A percentile compares a stretch with the other conserved stretches of the same genome.
Evolutionary conservation across 1,140 invertebrate species (phyloP).

Genomic region (Drusus annulatus): DNA sequence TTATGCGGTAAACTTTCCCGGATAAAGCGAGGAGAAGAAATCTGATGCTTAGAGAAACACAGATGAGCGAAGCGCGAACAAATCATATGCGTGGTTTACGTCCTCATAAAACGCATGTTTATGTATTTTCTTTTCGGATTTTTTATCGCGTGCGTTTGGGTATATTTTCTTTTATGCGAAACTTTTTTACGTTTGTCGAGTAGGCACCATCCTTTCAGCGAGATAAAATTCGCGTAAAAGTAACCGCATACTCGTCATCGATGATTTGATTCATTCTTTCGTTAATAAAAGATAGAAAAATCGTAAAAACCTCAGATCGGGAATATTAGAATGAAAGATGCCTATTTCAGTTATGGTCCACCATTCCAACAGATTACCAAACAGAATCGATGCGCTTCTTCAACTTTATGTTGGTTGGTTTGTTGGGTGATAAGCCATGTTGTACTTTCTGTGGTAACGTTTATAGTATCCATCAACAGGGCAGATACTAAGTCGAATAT

Average conservation of each 20-base stretch:
- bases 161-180: conserved; percentile 32
- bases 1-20: neutral
- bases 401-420: too few relatives aligned
- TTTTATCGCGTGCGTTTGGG: conserved; percentile 25
- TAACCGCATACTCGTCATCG: conserved; percentile 17
- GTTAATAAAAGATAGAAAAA: neutral
- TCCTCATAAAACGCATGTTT: conserved; percentile 38
- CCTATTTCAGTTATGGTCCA: too few relatives aligned
- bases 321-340: too few relatives aligned
- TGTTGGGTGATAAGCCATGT: too few relatives aligned
- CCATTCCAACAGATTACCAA: too few relatives aligned
- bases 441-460: too few relatives aligned
- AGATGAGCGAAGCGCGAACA: conserved; percentile 15
- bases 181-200: conserved; percentile 22
- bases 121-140: conserved; percentile 50
- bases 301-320: too few relatives aligned
- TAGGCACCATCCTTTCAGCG: conserved; percentile 15
- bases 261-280: conserved; percentile 1
- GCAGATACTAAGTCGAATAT: too few relatives aligned
- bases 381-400: too few relatives aligned
- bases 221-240: conserved; percentile 29
- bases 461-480: too few relatives aligned
- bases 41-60: conserved; percentile 7
- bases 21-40: conserved; percentile 12
- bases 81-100: conserved; percentile 47